phyloP scores from a whole-genome alignment of 2,888 invertebrate species.

The Leptura quadrifasciata region DNA sequence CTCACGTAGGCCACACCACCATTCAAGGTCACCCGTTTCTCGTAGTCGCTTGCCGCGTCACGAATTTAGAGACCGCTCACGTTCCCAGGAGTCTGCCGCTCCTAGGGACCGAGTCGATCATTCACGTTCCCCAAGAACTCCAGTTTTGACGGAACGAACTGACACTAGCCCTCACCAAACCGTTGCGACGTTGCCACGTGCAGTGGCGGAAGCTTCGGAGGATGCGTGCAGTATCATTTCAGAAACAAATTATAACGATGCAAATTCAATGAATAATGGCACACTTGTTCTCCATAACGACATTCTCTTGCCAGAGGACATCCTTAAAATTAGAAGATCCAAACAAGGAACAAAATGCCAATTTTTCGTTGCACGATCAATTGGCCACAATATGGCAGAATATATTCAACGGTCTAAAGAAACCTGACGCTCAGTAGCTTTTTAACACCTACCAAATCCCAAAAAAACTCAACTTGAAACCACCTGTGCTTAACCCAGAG shows the following conservation, averaged over 20 bases:
- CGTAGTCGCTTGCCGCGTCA: conserved; percentile 13
- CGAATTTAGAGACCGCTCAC: background rate
- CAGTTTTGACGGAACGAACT: no score
- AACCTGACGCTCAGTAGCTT: background rate
- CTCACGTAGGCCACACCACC: background rate
- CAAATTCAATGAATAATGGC: background rate
- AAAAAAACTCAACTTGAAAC: background rate
- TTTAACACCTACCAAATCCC: background rate
- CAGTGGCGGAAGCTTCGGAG: background rate
- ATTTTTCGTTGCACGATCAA: conserved; percentile 10
- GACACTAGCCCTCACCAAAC: background rate
- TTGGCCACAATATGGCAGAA: background rate
- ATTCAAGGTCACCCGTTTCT: background rate
- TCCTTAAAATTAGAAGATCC: background rate
- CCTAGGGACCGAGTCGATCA: background rate
- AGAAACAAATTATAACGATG: background rate
- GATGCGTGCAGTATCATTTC: background rate
- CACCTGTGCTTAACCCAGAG: conserved; percentile 1
- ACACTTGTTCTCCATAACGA: background rate
- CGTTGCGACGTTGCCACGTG: background rate
- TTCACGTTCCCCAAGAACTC: background rate
- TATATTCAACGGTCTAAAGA: conserved; percentile 7
- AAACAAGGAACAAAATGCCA: background rate
- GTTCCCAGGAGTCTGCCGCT: background rate
- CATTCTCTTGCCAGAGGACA: background rate